Percentiles rank a stretch among this genome's conserved stretches.
phyloP scores from a whole-genome alignment of 2,113 vertebrate species.

The Sphyrna mokarran region DNA sequence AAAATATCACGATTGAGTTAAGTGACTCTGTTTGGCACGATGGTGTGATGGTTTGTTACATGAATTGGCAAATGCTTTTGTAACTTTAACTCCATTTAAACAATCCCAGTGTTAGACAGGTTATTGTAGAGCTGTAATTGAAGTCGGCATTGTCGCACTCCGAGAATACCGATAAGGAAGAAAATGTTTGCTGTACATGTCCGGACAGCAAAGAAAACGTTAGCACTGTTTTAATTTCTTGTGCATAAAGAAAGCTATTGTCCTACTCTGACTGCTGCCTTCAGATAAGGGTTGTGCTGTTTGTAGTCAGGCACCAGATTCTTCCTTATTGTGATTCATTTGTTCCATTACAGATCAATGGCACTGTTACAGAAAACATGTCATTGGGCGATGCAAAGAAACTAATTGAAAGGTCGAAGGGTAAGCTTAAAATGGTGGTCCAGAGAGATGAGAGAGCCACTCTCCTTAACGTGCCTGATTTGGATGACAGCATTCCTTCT shows the following conservation, averaged over 20 bases:
- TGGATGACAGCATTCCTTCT: conserved; percentile 95
- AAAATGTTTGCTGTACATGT: neutral
- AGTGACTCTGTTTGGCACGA: neutral
- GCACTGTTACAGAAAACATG: conserved; percentile 98
- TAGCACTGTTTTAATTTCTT: neutral
- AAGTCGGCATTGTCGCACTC: neutral
- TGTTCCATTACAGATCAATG: conserved; percentile 76
- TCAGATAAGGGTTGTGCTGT: conserved; percentile 1
- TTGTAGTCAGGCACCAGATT: neutral
- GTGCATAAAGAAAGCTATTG: conserved; percentile 24
- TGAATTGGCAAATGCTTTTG: neutral
- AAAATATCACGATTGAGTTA: neutral
- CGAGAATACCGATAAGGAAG: neutral
- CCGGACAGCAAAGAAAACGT: neutral
- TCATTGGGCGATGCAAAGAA: conserved; percentile 97
- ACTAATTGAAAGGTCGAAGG: conserved; percentile 96
- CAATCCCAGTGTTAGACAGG: neutral
- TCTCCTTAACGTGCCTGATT: conserved; percentile 87
- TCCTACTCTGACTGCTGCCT: neutral
- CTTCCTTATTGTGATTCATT: neutral
- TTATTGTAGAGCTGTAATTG: neutral
- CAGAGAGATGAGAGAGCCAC: conserved; percentile 92
- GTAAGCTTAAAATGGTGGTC: conserved; percentile 98
- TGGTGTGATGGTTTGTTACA: neutral
- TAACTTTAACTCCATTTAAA: neutral